These are phyloP conservation scores for Dorcus hopei DNA, from an alignment of 2,888 invertebrate species.

Conservation along the genomic window DNA sequence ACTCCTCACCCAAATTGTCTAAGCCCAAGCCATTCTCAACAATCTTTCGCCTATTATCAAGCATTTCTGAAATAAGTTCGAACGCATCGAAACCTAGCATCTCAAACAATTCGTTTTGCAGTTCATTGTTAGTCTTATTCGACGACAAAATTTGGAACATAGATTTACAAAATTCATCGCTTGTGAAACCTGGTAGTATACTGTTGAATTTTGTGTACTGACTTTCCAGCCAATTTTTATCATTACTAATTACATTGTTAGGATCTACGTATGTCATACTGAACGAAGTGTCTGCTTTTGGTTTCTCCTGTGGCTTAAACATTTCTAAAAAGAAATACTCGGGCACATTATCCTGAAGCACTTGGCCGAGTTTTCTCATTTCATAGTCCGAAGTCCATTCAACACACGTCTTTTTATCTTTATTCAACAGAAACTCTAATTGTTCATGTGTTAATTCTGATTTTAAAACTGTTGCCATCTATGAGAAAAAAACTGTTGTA, in stretches of 20 bases:
- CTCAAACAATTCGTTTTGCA: conserved; percentile 84
- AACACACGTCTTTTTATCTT: conserved; percentile 1
- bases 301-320: conserved; percentile 6
- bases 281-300: conserved; percentile 6
- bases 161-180: conserved; percentile 58
- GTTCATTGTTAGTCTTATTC: conserved; percentile 50
- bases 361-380: not conserved
- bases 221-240: conserved; percentile 17
- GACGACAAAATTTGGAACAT: conserved; percentile 59
- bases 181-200: conserved; percentile 49
- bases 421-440: conserved; percentile 20
- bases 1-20: not conserved
- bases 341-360: conserved; percentile 1
- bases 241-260: not conserved
- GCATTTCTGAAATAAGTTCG: conserved; percentile 42
- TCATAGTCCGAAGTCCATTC: conserved; percentile 2
- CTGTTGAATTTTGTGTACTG: conserved; percentile 14
- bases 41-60: conserved; percentile 36
- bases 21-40: conserved; percentile 12
- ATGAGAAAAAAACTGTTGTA: no score
- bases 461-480: conserved; percentile 23
- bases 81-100: conserved; percentile 76
- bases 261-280: conserved; percentile 13
- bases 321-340: conserved; percentile 15
- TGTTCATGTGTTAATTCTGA: conserved; percentile 23